Base-by-base conservation (phyloP, 1,140 invertebrate species). In the Maconellicoccus hirsutus region DNA sequence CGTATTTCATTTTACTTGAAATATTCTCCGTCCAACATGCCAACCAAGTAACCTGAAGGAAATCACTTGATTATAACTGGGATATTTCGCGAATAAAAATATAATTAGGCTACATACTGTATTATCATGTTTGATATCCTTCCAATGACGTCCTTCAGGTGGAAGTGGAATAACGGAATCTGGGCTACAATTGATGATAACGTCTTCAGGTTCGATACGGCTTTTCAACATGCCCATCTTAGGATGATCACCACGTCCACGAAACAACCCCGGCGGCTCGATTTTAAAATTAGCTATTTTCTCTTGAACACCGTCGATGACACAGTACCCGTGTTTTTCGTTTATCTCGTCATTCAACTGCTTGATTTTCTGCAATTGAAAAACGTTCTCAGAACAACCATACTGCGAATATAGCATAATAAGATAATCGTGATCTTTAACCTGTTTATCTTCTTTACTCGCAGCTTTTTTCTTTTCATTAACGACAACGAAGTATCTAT, bases 261-360 rank as follows among this genome's bases (percentile, higher is more conserved):
- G 84, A 77, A 99, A 99, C 29, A 99, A 80, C 71, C 96, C 89
- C 0, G 96, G 96, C 2, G 97, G 97, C 85, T 99, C 96, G 81
- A 98, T 95, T 78, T 90, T 91, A 76, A 98, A 99, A 81, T 99
- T 99, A 27, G 95, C 98, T 78, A 99, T 98, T 81, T 98, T 98
- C 78, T 99, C 95, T 78, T 93, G 96, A 77, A 99, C 96, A 0
- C 94, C 93, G 82, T 99, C 98, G 77, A 99, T 96, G 10, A 83
- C 87, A 80, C 96, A 98, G 79, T 93, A 92, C 14, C 98, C 98
- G 83, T 96, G 99, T 78, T 97, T 91, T 77, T 95, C 91, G 69
- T 86, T 79, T 8, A 96, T 82, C 72, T 88, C 88, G 73, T 98
- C 95, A 82, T 98, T 98, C 78, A 93, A 86, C 73, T 90, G 86